Evolutionary conservation across 2,113 vertebrate genomes (phyloP).

Genomic region (Oreochromis niloticus): DNA sequence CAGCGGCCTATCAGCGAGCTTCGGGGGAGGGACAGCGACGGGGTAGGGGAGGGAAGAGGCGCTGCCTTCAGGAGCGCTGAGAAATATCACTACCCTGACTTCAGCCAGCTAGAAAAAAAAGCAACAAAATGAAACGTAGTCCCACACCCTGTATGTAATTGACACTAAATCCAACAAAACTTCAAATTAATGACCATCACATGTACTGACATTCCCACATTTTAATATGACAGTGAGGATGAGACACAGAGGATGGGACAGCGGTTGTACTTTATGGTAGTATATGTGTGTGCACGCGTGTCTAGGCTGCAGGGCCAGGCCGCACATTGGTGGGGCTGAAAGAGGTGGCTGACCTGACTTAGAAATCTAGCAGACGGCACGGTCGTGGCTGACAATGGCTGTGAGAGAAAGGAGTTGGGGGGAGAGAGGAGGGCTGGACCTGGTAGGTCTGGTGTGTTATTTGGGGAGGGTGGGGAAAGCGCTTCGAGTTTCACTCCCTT

Average conservation of each 20-base stretch:
- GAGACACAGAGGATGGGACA: not conserved
- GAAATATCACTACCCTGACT: not conserved
- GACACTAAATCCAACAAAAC: not conserved
- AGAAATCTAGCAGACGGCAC: conserved; percentile 55
- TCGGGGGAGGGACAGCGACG: not conserved
- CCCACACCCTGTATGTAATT: not conserved
- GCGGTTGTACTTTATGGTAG: not conserved
- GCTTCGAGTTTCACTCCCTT: conserved; percentile 64
- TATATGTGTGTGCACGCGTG: not conserved
- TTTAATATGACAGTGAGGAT: not conserved
- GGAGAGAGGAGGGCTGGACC: not conserved
- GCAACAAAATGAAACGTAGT: not conserved
- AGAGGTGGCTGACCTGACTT: conserved; percentile 40
- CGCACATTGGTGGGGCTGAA: not conserved
- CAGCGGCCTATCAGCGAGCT: conserved; percentile 48
- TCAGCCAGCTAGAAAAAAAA: not conserved
- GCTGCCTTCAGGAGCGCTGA: conserved; percentile 35
- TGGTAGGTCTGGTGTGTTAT: conserved; percentile 39
- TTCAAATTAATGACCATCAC: not conserved
- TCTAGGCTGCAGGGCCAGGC: not conserved
- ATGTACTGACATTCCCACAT: not conserved
- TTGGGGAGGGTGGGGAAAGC: conserved; percentile 34
- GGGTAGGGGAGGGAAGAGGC: not conserved
- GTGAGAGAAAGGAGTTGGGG: conserved; percentile 18
- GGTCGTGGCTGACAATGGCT: conserved; percentile 63